These are phyloP conservation scores for Thymelicus sylvestris DNA, from an alignment of 2,888 invertebrate genomes.

Conservation along the genomic window DNA sequence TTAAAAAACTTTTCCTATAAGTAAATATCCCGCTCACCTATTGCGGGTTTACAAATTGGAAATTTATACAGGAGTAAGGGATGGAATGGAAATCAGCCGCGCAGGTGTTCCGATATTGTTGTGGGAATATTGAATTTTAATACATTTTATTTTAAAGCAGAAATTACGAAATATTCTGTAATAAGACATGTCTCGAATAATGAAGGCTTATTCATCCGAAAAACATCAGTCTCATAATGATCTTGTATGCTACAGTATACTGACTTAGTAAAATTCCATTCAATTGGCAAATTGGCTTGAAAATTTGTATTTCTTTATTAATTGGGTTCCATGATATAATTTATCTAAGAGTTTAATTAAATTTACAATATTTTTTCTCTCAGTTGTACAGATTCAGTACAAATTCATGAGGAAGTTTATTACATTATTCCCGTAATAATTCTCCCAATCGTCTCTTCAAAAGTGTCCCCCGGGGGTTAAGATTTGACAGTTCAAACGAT, in stretches of 20 bases:
- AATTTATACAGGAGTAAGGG: slow-evolving; percentile 61
- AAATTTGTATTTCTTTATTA: too few relatives aligned
- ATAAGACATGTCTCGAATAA: slow-evolving; percentile 45
- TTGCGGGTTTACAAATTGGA: slow-evolving; percentile 61
- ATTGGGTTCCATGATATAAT: too few relatives aligned
- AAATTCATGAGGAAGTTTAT: neutral
- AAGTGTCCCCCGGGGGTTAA: slow-evolving; percentile 15
- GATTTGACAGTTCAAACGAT: slow-evolving; percentile 17
- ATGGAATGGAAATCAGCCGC: slow-evolving; percentile 58
- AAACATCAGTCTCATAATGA: too few relatives aligned
- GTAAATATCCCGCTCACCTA: slow-evolving; percentile 21
- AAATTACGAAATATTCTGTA: slow-evolving; percentile 58
- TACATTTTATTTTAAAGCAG: slow-evolving; percentile 67
- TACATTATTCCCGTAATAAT: neutral
- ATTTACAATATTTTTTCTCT: too few relatives aligned
- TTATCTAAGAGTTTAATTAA: too few relatives aligned
- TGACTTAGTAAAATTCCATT: neutral
- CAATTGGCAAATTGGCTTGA: too few relatives aligned
- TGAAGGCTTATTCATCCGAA: slow-evolving; percentile 7
- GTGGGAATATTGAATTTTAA: slow-evolving; percentile 71
- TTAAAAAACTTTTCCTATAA: slow-evolving; percentile 1
- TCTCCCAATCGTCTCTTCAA: slow-evolving; percentile 13
- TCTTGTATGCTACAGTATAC: too few relatives aligned
- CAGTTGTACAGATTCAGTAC: neutral
- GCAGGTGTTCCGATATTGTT: slow-evolving; percentile 71